These are phyloP conservation scores for Globia sparganii DNA, from an alignment of 2,888 invertebrate genomes.

Conservation along the genomic window DNA sequence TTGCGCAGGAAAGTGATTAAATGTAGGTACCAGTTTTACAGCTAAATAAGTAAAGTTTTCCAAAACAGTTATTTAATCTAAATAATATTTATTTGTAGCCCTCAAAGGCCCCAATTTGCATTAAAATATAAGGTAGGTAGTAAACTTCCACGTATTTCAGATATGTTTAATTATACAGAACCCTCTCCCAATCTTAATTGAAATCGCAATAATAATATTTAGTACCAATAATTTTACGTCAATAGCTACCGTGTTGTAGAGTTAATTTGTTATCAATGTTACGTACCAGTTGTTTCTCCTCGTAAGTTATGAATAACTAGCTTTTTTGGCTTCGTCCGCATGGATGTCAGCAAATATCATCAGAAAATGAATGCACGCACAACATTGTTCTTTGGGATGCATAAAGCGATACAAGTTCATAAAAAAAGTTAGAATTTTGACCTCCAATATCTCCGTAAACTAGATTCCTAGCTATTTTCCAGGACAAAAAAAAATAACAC, in stretches of 20 bases:
- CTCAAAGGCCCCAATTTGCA: conserved; percentile 8
- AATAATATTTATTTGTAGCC: neutral
- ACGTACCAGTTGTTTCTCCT: neutral
- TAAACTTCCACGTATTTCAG: conserved; percentile 29
- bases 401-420: no score
- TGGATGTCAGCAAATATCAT: neutral
- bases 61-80: no score
- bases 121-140: conserved; percentile 18
- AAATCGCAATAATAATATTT: conserved; percentile 57
- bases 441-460: no score
- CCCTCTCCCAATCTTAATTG: conserved; percentile 58
- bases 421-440: no score
- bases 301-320: neutral
- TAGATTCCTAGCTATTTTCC: no score
- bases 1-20: no score
- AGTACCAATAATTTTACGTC: conserved; percentile 51
- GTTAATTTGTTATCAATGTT: conserved; percentile 28
- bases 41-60: no score
- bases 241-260: conserved; percentile 22
- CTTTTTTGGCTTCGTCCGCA: neutral
- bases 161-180: conserved; percentile 25
- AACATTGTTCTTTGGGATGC: no score
- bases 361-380: no score
- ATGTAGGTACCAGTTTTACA: no score
- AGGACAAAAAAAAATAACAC: no score